phyloP scores from a whole-genome alignment of 2,888 invertebrate genomes.

The Enoplolaimus lenunculus region DNA sequence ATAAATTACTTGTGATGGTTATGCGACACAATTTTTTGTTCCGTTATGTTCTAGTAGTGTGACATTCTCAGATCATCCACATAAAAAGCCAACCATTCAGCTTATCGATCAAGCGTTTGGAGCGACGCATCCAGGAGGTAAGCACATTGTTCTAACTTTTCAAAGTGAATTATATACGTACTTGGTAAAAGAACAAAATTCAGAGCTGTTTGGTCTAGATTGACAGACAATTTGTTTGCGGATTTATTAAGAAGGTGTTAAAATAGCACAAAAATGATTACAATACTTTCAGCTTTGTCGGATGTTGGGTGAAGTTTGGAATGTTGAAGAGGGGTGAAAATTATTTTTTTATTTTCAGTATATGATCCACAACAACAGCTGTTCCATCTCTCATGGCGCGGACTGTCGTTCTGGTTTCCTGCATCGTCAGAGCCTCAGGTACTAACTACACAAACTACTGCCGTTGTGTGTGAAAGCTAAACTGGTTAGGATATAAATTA shows the following conservation, averaged over 20 bases:
- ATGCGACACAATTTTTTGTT: constrained; percentile 16
- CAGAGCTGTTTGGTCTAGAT: constrained; percentile 1
- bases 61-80: constrained; percentile 58
- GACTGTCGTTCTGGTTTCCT: constrained; percentile 89
- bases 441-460: too few species aligned
- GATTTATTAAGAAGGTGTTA: too few species aligned
- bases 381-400: constrained; percentile 87
- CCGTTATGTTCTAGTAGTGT: constrained; percentile 29
- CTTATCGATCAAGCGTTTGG: constrained; percentile 98
- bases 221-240: constrained; percentile 20
- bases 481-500: too few species aligned
- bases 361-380: constrained; percentile 88
- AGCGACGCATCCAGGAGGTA: constrained; percentile 81
- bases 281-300: too few species aligned
- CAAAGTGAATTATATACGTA: neutral
- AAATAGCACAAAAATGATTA: too few species aligned
- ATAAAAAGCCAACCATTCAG: constrained; percentile 86
- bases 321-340: too few species aligned
- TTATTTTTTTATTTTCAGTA: too few species aligned
- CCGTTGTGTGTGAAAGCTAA: too few species aligned
- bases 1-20: too few species aligned
- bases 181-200: neutral
- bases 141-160: too few species aligned
- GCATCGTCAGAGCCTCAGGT: constrained; percentile 56
- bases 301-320: too few species aligned